Conservation (phyloP, 2,888 invertebrate species). For the Euspilapteryx auroguttella region DNA sequence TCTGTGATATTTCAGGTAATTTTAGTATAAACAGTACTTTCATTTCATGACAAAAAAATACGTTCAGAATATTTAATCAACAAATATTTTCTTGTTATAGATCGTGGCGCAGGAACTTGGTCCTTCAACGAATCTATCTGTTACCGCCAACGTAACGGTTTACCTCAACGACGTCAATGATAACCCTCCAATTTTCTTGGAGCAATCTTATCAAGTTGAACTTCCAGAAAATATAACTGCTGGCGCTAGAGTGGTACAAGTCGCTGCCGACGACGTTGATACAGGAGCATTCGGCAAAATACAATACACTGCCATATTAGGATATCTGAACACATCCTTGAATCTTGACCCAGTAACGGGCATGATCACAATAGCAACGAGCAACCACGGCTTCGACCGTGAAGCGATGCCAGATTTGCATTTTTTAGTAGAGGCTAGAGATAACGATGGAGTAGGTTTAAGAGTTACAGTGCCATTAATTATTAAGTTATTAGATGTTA, state of each 20-base stretch:
- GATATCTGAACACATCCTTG: conserved; percentile 77
- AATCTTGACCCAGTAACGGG: conserved; percentile 78
- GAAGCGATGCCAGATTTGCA: conserved; percentile 77
- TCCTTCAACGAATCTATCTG: conserved; percentile 73
- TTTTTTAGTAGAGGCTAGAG: conserved; percentile 84
- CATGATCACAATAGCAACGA: conserved; percentile 75
- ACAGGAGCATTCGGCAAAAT: conserved; percentile 76
- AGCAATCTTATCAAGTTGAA: conserved; percentile 71
- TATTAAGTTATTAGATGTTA: conserved; percentile 76
- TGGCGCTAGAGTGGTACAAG: conserved; percentile 71
- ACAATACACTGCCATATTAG: conserved; percentile 76
- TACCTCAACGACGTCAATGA: conserved; percentile 87
- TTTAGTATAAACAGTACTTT: no score
- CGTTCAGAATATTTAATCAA: no score
- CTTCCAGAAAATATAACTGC: conserved; percentile 80
- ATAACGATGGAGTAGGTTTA: conserved; percentile 81
- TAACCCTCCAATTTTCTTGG: conserved; percentile 79
- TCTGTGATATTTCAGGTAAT: conserved; percentile 74
- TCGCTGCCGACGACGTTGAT: conserved; percentile 82
- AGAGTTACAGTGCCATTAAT: conserved; percentile 72
- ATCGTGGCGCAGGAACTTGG: conserved; percentile 81
- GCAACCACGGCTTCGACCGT: conserved; percentile 78
- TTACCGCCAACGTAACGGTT: conserved; percentile 75
- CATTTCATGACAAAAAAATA: no score
- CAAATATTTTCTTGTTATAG: no score